Evolutionary conservation across 2,888 invertebrate genomes (phyloP).

Genomic region (Reticulitermes lucifugus): DNA sequence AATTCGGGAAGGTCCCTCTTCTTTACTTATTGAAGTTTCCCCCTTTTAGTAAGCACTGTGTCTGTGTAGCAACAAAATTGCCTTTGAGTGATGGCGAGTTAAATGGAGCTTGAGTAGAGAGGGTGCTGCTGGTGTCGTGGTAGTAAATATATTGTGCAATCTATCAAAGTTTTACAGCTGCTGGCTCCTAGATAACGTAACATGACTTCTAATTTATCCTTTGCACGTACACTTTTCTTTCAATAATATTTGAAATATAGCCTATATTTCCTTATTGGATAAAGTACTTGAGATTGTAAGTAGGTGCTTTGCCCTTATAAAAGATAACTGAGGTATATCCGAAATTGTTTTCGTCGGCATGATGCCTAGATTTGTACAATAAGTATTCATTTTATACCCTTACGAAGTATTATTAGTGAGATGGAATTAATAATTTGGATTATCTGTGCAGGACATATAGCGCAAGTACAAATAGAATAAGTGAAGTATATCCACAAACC

Average conservation of each 20-base stretch:
- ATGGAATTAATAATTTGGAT: no score
- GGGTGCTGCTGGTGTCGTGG: not conserved
- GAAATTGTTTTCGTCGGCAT: not conserved
- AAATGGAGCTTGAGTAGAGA: constrained; percentile 33
- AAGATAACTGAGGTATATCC: not conserved
- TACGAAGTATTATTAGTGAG: no score
- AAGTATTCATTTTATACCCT: no score
- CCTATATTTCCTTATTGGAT: not conserved
- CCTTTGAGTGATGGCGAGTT: constrained; percentile 29
- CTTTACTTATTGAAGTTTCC: not conserved
- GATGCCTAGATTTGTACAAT: not conserved
- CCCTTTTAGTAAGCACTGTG: not conserved
- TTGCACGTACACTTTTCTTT: constrained; percentile 6
- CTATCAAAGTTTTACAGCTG: constrained; percentile 35
- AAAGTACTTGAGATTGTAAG: not conserved
- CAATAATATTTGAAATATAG: not conserved
- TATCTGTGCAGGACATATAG: no score
- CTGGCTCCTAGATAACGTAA: constrained; percentile 28
- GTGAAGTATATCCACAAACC: no score
- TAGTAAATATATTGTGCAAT: constrained; percentile 24
- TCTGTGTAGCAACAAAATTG: not conserved
- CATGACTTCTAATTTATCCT: constrained; percentile 36
- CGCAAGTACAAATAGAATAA: no score
- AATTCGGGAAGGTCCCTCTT: not conserved
- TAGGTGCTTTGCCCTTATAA: not conserved